Base-by-base conservation (phyloP, 2,113 vertebrate genomes). In the Sciurus niger region DNA sequence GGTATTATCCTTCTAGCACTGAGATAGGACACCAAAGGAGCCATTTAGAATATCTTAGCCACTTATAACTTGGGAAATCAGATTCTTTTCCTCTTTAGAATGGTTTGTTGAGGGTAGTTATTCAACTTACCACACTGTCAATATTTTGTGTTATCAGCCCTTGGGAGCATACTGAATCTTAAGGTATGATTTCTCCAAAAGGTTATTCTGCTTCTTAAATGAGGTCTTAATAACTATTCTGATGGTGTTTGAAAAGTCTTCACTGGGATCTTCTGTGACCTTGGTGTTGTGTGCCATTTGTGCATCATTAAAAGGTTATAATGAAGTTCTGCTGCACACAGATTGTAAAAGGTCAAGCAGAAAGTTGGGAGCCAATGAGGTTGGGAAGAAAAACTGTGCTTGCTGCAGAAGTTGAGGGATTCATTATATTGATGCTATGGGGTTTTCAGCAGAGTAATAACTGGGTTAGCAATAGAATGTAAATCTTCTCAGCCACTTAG, bases 271-370 rank as follows among this genome's bases (percentile, higher is more conserved):
- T 96, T 96, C 97, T 93, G 90, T 99, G 98, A 99, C 99, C 99
- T 99, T 99, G 98, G 98, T 98, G 98, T 99, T 98, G 97, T 98
- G 97, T 98, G 98, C 98, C 99, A 99, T 99, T 99, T 99, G 98
- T 98, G 98, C 98, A 98, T 99, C 98, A 99, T 99, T 99, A 99
- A 99, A 99, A 99, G 98, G 98, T 98, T 98, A 98, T 99, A 99
- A 99, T 99, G 98, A 99, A 99, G 98, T 98, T 99, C 98, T 98
- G 98, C 98, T 0, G 70, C 97, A 98, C 98, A 98, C 98, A 98
- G 98, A 99, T 99, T 98, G 98, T 98, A 98, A 99, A 99, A 99
- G 98, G 99, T 99, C 98, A 99, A 98, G 98, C 98, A 98, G 98
- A 99, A 99, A 98, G 98, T 98, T 98, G 97, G 96, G 98, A 99